Evolutionary conservation across 2,888 invertebrate species (phyloP), one percentile per base, ranked within the genome.

Genomic region (Epirrhoe alternata): DNA sequence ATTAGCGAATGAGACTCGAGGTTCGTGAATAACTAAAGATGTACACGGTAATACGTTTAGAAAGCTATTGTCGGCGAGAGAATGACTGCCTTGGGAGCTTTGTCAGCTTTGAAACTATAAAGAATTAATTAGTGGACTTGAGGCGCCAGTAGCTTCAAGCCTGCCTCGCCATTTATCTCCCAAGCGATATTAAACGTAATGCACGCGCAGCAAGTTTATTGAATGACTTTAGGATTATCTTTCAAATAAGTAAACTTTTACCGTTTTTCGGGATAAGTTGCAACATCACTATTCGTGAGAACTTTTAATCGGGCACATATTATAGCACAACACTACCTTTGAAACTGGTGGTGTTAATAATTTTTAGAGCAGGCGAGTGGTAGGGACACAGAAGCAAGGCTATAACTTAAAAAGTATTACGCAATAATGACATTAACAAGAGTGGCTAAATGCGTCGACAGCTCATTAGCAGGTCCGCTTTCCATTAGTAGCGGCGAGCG

Each of bases 1-100:
- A 50, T 50, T 50, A 50, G 50, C 50, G 24, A 50, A 50, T 50
- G 50, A 50, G 50, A 24, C 47, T 47, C 50, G 47, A 47, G 6
- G 14, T 12, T 47, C 16, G 47, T 47, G 47, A 16, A 47, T 47
- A 6, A 47, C 47, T 6, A 47, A 47, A 42, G 38, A 47, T 47
- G 47, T 47, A 42, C 42, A 47, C 47, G 47, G 16, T 16, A 47
- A 47, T 47, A 12, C 47, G 47, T 47, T 47, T 47, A 47, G 47
- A 16, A 16, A 47, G 47, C 47, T 47, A 47, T 47, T 47, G 16
- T 47, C 14, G 47, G 16, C 7, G 47, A 7, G 47, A 47, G 6
- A 47, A 47, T 47, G 14, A 47, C 47, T 47, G 47, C 16, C 14
- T 16, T 47, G 16, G 16, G 47, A 47, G 47, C 7, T 47, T 14